These are phyloP conservation scores for Tenthredo amoena DNA, from an alignment of 2,888 invertebrate genomes.

Conservation along the genomic window DNA sequence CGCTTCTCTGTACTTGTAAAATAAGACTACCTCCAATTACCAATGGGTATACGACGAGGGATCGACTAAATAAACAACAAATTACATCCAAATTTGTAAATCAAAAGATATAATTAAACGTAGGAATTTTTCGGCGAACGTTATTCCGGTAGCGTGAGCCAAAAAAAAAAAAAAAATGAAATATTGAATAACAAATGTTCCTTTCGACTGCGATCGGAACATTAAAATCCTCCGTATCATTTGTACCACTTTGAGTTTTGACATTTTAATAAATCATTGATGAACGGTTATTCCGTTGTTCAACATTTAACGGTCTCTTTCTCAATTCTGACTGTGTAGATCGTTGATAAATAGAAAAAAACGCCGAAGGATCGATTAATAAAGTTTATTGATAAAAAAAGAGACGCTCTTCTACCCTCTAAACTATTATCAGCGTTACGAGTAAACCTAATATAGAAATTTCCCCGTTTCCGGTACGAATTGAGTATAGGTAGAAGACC, in stretches of 20 bases:
- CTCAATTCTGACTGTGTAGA: neutral
- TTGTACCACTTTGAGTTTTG: neutral
- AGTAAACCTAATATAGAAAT: neutral
- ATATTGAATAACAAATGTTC: neutral
- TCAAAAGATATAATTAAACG: neutral
- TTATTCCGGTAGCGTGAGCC: neutral
- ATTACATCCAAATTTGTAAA: neutral
- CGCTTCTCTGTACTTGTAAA: conserved; percentile 95
- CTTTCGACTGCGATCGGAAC: neutral
- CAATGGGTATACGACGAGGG: neutral
- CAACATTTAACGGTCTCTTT: neutral
- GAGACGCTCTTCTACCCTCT: neutral
- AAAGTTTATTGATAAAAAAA: neutral
- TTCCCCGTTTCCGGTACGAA: neutral
- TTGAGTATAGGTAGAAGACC: neutral
- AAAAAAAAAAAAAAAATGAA: no score
- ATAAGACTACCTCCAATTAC: neutral
- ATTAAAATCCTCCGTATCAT: neutral
- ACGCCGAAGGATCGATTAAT: neutral
- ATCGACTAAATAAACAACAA: neutral
- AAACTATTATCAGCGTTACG: neutral
- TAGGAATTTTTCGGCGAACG: neutral
- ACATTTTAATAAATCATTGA: neutral
- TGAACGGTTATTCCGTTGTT: neutral
- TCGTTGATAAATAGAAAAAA: neutral